phyloP scores from a whole-genome alignment of 2,113 vertebrate genomes.

The Albula goreensis region DNA sequence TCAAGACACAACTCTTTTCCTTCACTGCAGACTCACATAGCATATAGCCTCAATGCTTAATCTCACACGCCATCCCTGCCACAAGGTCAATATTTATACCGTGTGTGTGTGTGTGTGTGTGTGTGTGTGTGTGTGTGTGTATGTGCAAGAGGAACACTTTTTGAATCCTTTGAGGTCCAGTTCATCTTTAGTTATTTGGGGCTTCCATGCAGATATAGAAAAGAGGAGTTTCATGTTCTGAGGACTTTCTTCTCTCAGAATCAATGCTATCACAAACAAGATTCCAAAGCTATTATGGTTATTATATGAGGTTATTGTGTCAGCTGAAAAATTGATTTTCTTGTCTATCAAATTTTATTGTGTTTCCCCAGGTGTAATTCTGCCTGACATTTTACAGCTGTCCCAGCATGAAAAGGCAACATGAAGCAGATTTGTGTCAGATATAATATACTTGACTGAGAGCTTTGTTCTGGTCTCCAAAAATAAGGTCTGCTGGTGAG shows the following conservation, averaged over 20 bases:
- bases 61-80: too few species aligned
- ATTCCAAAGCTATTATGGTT: background rate
- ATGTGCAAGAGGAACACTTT: background rate
- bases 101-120: too few species aligned
- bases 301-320: constrained; percentile 3
- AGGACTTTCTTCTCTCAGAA: background rate
- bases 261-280: background rate
- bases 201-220: background rate
- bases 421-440: background rate
- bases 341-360: constrained; percentile 3
- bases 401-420: background rate
- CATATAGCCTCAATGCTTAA: too few species aligned
- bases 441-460: background rate
- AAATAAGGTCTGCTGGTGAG: background rate
- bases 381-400: constrained; percentile 7
- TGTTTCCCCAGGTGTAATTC: background rate
- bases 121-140: too few species aligned
- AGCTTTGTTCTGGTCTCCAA: background rate
- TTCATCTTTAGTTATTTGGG: background rate
- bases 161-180: background rate
- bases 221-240: background rate
- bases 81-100: too few species aligned
- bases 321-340: background rate
- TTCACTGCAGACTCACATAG: background rate
- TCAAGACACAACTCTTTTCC: background rate